Evolutionary conservation across 2,888 invertebrate genomes (phyloP).

Genomic region (Chesias legatella): DNA sequence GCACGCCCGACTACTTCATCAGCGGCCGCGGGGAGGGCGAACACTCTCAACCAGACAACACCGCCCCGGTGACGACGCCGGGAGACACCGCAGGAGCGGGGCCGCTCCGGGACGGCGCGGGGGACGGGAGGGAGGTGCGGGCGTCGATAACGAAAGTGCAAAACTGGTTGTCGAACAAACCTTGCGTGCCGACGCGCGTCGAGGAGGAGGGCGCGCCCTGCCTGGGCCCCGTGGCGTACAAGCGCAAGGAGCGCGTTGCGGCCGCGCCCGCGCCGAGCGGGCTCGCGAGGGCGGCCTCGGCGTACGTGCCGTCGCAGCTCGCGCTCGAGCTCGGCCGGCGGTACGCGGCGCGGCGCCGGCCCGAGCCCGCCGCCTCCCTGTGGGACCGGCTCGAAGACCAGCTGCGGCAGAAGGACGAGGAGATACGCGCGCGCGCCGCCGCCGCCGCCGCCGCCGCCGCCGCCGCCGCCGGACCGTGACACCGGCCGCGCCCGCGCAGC

Average conservation of each 20-base stretch:
- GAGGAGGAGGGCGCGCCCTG: neutral
- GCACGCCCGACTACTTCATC: conserved; percentile 27
- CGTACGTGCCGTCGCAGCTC: conserved; percentile 1
- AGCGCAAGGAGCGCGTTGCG: neutral
- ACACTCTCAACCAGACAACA: neutral
- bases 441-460: neutral
- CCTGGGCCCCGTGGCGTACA: neutral
- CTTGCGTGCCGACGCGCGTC: neutral
- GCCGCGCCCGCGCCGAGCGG: neutral
- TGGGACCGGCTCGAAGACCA: conserved; percentile 1
- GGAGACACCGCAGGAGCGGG: neutral
- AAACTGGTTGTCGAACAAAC: conserved; percentile 1
- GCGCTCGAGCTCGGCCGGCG: conserved; percentile 1
- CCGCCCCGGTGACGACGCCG: no score
- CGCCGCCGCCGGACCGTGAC: no score
- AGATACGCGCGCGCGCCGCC: neutral
- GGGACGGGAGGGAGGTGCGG: neutral
- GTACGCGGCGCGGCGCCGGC: conserved; percentile 2
- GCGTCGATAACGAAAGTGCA: neutral
- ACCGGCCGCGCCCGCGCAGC: no score
- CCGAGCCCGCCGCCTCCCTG: neutral
- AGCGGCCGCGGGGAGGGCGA: conserved; percentile 27
- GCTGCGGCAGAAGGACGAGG: neutral
- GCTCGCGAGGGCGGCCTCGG: neutral
- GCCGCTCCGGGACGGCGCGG: neutral